Evolutionary conservation across 2,888 invertebrate species (phyloP), one percentile per base, ranked within the genome.

Genomic region (Nephrotoma flavescens): DNA sequence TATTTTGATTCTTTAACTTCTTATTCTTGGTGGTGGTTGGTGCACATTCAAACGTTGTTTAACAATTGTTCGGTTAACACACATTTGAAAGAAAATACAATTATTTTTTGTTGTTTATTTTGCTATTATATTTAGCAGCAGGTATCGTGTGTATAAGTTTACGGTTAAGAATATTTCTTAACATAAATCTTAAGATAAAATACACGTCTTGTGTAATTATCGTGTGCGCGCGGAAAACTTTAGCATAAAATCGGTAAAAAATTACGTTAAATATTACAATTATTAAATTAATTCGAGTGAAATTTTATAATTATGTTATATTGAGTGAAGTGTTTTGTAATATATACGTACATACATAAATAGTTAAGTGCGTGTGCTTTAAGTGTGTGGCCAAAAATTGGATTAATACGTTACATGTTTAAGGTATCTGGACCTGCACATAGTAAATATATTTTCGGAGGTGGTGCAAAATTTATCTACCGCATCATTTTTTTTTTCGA

Each of bases 21-120:
- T 84, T 84, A 42, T 84, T 84, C 84, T 86, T 47, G 4, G 2
- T 83, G 6, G 71, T 31, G 31, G 4, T 71, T 71, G 31, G 31
- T 31, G 31, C 3, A 31, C n/a, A 19, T 44, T 45, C 86, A 86
- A 86, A 86, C 86, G 86, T 47, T 15, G 47, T 86, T 86, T 47
- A 86, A 86, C 86, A 45, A 86, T 86, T 45, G 45, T 45, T 45
- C 86, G 19, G 86, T 86, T 86, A 44, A 45, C 86, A 86, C 71
- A 45, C 45, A 47, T 86, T 45, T 47, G 12, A 86, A 86, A 41
- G 45, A 31, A 45, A 45, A 86, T 6, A 7, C 15, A 42, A 15
- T 3, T 47, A 15, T 42, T 85, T 42, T 42, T 85, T 42, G 11
- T 85, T 85, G 15, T 85, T 31, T 85, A 0, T 85, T 44, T 4